These are phyloP conservation scores for Nephrotoma flavescens DNA, from an alignment of 2,888 invertebrate genomes.

Conservation along the genomic window DNA sequence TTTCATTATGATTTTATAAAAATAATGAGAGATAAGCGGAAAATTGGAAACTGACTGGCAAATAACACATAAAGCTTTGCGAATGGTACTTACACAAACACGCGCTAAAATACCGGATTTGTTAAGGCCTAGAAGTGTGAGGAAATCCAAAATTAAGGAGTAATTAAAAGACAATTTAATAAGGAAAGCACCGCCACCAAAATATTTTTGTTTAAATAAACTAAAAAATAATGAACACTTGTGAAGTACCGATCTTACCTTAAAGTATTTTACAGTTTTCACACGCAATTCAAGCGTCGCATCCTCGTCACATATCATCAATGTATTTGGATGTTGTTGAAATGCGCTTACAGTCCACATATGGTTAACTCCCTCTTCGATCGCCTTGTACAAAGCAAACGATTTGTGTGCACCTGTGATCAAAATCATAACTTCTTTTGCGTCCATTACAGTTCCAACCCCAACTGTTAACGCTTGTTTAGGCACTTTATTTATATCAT, in stretches of 20 bases:
- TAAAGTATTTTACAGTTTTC: slow-evolving; percentile 98
- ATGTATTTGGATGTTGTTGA: slow-evolving; percentile 83
- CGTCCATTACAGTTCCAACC: slow-evolving; percentile 98
- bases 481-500: slow-evolving; percentile 88
- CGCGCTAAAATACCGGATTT: not conserved
- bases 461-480: slow-evolving; percentile 94
- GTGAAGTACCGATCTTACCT: slow-evolving; percentile 37
- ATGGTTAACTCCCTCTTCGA: slow-evolving; percentile 97
- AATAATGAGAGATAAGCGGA: not conserved
- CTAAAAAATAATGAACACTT: not conserved
- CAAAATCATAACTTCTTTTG: slow-evolving; percentile 94
- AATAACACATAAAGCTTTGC: not conserved
- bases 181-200: not conserved
- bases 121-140: not conserved
- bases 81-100: not conserved
- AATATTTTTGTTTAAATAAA: not conserved
- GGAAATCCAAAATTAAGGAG: not conserved
- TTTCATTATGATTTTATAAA: not conserved
- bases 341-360: slow-evolving; percentile 99
- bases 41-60: not conserved
- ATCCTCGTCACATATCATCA: slow-evolving; percentile 95
- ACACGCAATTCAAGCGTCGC: slow-evolving; percentile 93
- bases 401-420: slow-evolving; percentile 95
- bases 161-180: not conserved
- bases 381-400: slow-evolving; percentile 91